Base-by-base conservation (phyloP, 2,113 vertebrate species). In the Ceyx cyanopectus region DNA sequence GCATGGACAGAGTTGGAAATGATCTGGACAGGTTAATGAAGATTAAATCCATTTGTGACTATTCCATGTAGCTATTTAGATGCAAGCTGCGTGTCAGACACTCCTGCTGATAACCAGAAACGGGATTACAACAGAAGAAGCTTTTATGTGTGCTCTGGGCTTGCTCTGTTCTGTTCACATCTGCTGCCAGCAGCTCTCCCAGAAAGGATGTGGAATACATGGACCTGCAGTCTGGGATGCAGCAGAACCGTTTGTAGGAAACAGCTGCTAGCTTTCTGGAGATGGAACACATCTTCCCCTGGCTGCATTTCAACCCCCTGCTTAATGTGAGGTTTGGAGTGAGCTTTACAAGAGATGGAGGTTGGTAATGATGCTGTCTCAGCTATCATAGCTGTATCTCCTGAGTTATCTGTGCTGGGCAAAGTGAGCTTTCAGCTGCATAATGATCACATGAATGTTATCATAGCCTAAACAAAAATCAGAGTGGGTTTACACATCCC, bases 191-290 rank as follows among this genome's bases (percentile, higher is more conserved):
- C 45, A 82, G 67, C 51, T 77, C 41, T 76, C 77, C 63, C n/a
- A 94, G 67, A 83, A 85, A 73, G 54, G 62, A 79, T 37, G 9
- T 57, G 61, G 77, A 72, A 43, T 93, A 76, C 56, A 75, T 26
- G 87, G 74, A 79, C 70, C n/a, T 87, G 79, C 45, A 72, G 41
- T 14, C 58, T 58, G 62, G n/a, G 53, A 81, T 50, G 81, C 56
- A 63, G 61, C 56, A 92, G 86, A 81, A 43, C 46, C 7, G 0
- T 81, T 91, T 91, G 62, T 61, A 92, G 60, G 70, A 89, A 91
- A 87, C 78, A 91, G 70, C 77, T 93, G 91, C 74, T 90, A 81
- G 73, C 30, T 94, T 90, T 87, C 54, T 93, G 86, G 62, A 58
- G 68, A 84, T 69, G 69, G 74, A 92, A 74, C 26, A 77, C 41